Percentiles rank a stretch among this genome's conserved stretches.
Evolutionary conservation across 35 echinoderm and acorn worm genomes (phyloP).

Genomic region (Ophiothrix spiculata): DNA sequence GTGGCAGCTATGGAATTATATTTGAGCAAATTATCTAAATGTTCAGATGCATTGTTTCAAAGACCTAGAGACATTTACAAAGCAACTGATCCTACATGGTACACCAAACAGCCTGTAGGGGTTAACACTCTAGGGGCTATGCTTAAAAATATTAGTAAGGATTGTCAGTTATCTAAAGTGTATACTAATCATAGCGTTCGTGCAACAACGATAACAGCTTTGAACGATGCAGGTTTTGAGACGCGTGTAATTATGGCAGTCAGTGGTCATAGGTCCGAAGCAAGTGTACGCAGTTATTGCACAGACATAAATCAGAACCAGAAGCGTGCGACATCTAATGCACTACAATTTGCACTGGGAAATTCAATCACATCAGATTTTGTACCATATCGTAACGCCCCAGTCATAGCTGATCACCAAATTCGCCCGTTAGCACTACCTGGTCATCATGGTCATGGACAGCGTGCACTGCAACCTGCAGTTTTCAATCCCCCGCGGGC

Average conservation of each 20-base stretch:
- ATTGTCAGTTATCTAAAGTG: neutral
- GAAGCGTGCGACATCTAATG: neutral
- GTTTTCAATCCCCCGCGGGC: too few species aligned
- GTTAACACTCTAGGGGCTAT: conserved; percentile 12
- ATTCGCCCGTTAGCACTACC: too few species aligned
- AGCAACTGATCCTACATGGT: neutral
- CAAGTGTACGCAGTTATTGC: conserved; percentile 13
- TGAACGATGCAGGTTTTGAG: conserved; percentile 2
- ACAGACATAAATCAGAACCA: neutral
- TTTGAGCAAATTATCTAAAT: neutral
- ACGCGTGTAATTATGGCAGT: neutral
- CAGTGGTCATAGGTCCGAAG: conserved; percentile 17
- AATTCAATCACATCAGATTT: too few species aligned
- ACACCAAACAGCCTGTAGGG: conserved; percentile 15
- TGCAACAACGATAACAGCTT: neutral
- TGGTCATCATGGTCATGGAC: too few species aligned
- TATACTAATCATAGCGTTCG: conserved; percentile 35
- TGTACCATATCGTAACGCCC: too few species aligned
- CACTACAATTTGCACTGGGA: neutral
- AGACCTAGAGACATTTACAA: neutral
- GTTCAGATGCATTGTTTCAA: neutral
- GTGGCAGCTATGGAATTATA: neutral
- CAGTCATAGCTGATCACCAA: too few species aligned
- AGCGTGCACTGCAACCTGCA: too few species aligned
- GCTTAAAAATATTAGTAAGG: conserved; percentile 6